A percentile compares a stretch with the other conserved stretches of the same genome.
phyloP scores from a whole-genome alignment of 2,113 vertebrate species.

The Prolemur simus region DNA sequence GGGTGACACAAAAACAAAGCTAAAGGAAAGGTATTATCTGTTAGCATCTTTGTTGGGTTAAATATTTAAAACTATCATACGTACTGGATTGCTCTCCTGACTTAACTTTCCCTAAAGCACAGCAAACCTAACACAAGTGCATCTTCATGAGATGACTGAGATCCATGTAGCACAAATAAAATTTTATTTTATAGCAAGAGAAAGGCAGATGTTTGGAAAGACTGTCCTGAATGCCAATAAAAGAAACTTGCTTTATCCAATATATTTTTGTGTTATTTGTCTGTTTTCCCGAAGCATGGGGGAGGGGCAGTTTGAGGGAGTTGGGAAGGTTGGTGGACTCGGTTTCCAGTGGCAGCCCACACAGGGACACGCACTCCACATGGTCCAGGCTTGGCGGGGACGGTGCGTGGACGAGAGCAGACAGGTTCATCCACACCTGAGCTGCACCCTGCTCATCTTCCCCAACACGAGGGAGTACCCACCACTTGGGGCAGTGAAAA shows the following conservation, averaged over 20 bases:
- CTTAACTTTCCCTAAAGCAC: background rate
- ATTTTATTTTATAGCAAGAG: background rate
- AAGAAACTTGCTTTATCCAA: background rate
- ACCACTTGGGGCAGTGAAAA: background rate
- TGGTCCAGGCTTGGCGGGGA: background rate
- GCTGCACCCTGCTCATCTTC: background rate
- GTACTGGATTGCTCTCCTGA: background rate
- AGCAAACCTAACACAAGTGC: background rate
- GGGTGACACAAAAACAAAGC: rapidly evolving
- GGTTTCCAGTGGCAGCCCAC: background rate
- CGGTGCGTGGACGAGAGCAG: rapidly evolving
- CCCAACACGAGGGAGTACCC: no score
- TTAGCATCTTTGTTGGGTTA: background rate
- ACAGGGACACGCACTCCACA: rapidly evolving
- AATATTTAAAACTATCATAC: background rate
- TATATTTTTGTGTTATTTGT: background rate
- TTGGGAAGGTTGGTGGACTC: background rate
- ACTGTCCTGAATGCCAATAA: background rate
- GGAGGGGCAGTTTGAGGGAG: background rate
- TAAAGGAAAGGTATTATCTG: background rate
- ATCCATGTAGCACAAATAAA: background rate
- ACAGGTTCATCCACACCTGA: background rate
- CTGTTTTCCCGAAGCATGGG: background rate
- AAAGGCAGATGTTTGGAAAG: background rate
- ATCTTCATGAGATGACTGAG: background rate